phyloP scores from a whole-genome alignment of 1,140 invertebrate genomes.

The Parasteatoda tepidariorum region DNA sequence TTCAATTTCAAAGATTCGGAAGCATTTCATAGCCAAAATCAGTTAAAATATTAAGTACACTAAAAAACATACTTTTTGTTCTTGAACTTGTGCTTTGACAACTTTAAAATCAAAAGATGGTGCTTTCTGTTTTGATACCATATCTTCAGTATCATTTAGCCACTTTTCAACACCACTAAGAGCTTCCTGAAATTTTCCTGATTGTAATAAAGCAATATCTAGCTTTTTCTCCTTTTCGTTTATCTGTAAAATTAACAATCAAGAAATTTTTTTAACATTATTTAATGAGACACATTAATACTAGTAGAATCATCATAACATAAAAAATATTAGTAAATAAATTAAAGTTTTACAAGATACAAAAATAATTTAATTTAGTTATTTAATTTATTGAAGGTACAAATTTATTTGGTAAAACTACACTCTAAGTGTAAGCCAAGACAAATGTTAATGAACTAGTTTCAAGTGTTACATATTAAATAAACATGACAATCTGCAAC shows the following conservation, averaged over 20 bases:
- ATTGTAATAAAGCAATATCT: slow-evolving; percentile 90
- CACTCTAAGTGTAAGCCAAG: too few relatives aligned
- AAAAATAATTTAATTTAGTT: neutral
- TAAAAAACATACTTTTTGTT: slow-evolving; percentile 89
- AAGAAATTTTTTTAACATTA: neutral
- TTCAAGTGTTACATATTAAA: too few relatives aligned
- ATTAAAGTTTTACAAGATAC: neutral
- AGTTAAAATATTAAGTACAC: too few relatives aligned
- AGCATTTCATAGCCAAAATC: too few relatives aligned
- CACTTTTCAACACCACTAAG: slow-evolving; percentile 91
- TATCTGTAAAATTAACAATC: slow-evolving; percentile 72
- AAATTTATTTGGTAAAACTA: too few relatives aligned
- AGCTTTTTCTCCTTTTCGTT: slow-evolving; percentile 89
- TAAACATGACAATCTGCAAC: too few relatives aligned
- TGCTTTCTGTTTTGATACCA: slow-evolving; percentile 95
- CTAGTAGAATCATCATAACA: neutral
- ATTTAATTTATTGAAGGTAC: neutral
- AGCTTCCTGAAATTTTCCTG: slow-evolving; percentile 97
- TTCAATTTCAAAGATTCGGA: too few relatives aligned
- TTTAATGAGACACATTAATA: neutral
- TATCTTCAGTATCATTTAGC: slow-evolving; percentile 88
- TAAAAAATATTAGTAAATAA: neutral
- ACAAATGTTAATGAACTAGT: too few relatives aligned
- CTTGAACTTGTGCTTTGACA: slow-evolving; percentile 94
- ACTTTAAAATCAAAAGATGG: slow-evolving; percentile 98